These are phyloP conservation scores for Caenorhabditis auriculariae DNA, from an alignment of 2,888 invertebrate species.

Conservation along the genomic window DNA sequence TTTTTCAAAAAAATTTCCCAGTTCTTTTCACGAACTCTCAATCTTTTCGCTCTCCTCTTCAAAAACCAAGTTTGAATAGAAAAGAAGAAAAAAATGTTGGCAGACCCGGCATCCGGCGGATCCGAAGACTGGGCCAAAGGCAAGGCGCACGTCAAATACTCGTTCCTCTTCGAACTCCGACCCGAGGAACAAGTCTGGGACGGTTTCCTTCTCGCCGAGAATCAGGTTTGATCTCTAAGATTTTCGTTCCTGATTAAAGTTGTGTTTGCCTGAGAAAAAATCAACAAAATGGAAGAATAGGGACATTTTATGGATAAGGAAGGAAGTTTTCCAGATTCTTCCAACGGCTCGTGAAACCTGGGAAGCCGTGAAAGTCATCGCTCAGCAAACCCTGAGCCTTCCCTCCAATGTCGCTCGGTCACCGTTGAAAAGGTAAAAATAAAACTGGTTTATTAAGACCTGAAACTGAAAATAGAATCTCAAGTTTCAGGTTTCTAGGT, in stretches of 20 bases:
- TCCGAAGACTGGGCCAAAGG: slow-evolving; percentile 63
- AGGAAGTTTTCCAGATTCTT: slow-evolving; percentile 51
- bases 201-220: slow-evolving; percentile 60
- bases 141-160: slow-evolving; percentile 59
- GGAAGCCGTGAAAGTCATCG: slow-evolving; percentile 62
- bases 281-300: neutral
- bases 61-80: neutral
- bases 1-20: too few species aligned
- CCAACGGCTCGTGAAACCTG: slow-evolving; percentile 62
- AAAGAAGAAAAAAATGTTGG: too few species aligned
- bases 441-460: neutral
- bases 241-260: neutral
- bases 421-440: slow-evolving; percentile 24
- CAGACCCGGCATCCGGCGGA: slow-evolving; percentile 57
- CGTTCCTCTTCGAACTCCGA: slow-evolving; percentile 61
- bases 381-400: slow-evolving; percentile 44
- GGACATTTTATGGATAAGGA: too few species aligned
- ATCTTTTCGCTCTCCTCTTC: neutral
- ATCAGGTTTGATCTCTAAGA: slow-evolving; percentile 34
- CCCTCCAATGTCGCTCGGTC: slow-evolving; percentile 26
- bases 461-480: neutral
- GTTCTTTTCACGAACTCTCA: neutral
- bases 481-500: neutral
- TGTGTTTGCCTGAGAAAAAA: neutral
- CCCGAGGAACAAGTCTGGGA: slow-evolving; percentile 62